Conservation (phyloP, 1,140 invertebrate genomes). For the Wiebesia pumilae region DNA sequence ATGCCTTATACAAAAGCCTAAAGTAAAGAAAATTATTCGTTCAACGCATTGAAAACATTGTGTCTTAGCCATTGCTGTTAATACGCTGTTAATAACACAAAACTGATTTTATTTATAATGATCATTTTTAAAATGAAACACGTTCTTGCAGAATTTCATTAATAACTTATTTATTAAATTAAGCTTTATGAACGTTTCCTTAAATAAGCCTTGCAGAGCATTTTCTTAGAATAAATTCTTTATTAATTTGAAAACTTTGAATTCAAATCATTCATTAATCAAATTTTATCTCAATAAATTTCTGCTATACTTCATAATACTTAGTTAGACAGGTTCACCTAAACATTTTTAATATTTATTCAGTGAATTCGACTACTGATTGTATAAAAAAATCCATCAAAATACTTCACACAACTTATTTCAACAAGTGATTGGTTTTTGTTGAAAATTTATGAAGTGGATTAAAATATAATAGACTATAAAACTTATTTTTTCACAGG, state of each 20-base stretch:
- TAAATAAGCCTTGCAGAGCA: background rate
- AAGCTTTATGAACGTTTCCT: background rate
- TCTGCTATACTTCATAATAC: too few species aligned
- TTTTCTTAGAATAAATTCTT: background rate
- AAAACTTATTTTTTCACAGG: slow-evolving; percentile 22
- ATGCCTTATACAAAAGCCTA: background rate
- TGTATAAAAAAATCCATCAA: too few species aligned
- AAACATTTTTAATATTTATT: too few species aligned
- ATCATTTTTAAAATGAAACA: background rate
- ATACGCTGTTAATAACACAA: background rate
- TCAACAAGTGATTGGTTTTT: slow-evolving; percentile 10
- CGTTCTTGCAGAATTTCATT: background rate
- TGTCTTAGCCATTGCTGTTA: background rate
- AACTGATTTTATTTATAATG: background rate
- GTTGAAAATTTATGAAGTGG: background rate
- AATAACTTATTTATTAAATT: background rate
- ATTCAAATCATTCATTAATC: too few species aligned
- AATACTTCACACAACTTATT: background rate
- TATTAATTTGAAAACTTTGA: background rate
- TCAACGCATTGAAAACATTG: background rate
- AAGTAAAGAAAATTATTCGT: background rate
- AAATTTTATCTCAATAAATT: too few species aligned
- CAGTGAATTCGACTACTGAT: too few species aligned
- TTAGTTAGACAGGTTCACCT: too few species aligned
- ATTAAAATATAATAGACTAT: background rate